Evolutionary conservation across 2,797 vertebrate species (phyloP), one percentile per base, ranked within the genome.

Genomic region (Eleutherodactylus coqui): DNA sequence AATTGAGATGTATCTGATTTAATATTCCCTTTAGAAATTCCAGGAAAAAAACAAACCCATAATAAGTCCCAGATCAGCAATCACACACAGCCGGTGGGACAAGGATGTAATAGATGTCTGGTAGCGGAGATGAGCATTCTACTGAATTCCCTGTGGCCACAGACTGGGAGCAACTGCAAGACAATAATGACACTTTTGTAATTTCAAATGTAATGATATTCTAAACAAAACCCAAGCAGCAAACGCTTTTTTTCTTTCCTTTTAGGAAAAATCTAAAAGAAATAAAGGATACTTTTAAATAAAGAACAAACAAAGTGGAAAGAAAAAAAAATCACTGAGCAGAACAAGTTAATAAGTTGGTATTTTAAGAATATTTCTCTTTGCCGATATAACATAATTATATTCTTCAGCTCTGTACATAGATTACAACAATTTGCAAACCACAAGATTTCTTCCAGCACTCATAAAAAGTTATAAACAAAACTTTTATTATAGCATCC

Each of bases 61-160:
- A n/a, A 70, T 38, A 69, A 34, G 64, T 69, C 64, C 64, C 38
- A 43, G 67, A 70, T 43, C 67, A 70, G 21, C 36, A 43, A 38
- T n/a, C 67, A 24, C 9, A 41, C 36, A 70, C 67, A 43, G 36
- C 36, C 67, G 9, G 67, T n/a, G 43, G 36, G 36, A 21, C 36
- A 8, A 21, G 0, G 36, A 70, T 43, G 67, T 14, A 13, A 70
- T 43, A 5, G 67, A 36, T 70, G 67, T 70, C 36, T 41, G 36
- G 7, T 70, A n/a, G 14, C 9, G 4, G 36, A 70, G 67, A 70
- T 43, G 36, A 70, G 21, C 36, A 43, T n/a, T n/a, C n/a, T 16
- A 5, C 3, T 70, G 36, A 70, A 41, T 41, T n/a, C 36, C 67
- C 67, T 16, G 8, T 43, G 67, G 36, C 9, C 21, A 70, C 9